These are phyloP conservation scores for Hemibagrus guttatus DNA, from an alignment of 2,797 vertebrate genomes.

Conservation along the genomic window DNA sequence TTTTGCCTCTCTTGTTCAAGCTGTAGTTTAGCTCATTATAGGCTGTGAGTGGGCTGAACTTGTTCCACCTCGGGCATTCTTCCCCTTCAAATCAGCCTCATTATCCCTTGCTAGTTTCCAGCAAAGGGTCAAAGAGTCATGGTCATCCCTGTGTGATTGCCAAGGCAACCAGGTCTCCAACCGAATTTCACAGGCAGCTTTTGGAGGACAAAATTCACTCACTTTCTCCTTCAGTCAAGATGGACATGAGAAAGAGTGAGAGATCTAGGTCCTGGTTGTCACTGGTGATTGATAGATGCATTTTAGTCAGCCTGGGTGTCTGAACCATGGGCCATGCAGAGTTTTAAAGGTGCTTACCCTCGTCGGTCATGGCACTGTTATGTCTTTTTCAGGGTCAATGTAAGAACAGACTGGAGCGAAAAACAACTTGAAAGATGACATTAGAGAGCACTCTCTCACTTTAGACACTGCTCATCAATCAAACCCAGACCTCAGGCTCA, in stretches of 20 bases:
- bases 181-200: slow-evolving; percentile 53
- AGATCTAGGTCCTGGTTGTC: slow-evolving; percentile 58
- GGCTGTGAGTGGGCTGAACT: slow-evolving; percentile 64
- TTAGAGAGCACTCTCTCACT: slow-evolving; percentile 24
- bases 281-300: slow-evolving; percentile 64
- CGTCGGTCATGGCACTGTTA: slow-evolving; percentile 50
- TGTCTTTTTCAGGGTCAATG: slow-evolving; percentile 49
- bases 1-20: slow-evolving; percentile 29
- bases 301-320: slow-evolving; percentile 55
- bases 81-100: slow-evolving; percentile 71
- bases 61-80: slow-evolving; percentile 67
- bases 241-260: slow-evolving; percentile 30
- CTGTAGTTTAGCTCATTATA: slow-evolving; percentile 69
- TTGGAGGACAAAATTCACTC: slow-evolving; percentile 19
- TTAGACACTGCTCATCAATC: slow-evolving; percentile 55
- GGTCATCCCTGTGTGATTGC: slow-evolving; percentile 64
- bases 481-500: slow-evolving; percentile 46
- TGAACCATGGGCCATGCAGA: slow-evolving; percentile 43
- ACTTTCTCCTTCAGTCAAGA: slow-evolving; percentile 5
- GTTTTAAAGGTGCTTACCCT: slow-evolving; percentile 52
- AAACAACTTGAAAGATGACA: slow-evolving; percentile 52
- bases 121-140: slow-evolving; percentile 64
- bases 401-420: slow-evolving; percentile 20
- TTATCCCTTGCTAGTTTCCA: slow-evolving; percentile 70
- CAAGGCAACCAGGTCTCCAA: slow-evolving; percentile 65